Evolutionary conservation across 92 coral and sea anemone species (phyloP).

Genomic region (Plumapathes pennacea): DNA sequence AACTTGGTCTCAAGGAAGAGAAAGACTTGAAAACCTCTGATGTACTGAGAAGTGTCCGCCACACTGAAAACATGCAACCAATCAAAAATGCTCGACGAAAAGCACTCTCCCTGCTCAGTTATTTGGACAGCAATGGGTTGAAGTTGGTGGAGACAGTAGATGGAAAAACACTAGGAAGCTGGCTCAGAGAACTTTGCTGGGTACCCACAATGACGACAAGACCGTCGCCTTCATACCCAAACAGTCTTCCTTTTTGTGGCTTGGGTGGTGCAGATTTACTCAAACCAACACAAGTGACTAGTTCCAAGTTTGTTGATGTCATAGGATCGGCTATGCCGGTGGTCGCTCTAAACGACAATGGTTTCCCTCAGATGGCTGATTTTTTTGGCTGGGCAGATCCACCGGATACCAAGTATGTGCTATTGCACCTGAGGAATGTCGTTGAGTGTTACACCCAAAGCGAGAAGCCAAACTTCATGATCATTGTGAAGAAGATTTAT

Average conservation of each 20-base stretch:
- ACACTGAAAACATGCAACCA: slow-evolving; percentile 11
- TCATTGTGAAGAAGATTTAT: slow-evolving; percentile 45
- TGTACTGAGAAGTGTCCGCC: slow-evolving; percentile 12
- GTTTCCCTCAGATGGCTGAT: slow-evolving; percentile 22
- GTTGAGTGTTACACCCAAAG: slow-evolving; percentile 21
- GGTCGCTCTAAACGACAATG: slow-evolving; percentile 2
- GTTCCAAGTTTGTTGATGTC: slow-evolving; percentile 17
- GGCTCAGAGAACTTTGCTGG: slow-evolving; percentile 46
- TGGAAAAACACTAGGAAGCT: slow-evolving; percentile 4
- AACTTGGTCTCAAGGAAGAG: slow-evolving; percentile 46
- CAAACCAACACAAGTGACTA: slow-evolving; percentile 46
- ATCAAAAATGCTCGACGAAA: slow-evolving; percentile 19
- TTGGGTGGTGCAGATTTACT: slow-evolving; percentile 11
- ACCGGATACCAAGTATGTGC: slow-evolving; percentile 42
- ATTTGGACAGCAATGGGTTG: slow-evolving; percentile 5
- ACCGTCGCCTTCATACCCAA: slow-evolving; percentile 38
- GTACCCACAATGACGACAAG: slow-evolving; percentile 22
- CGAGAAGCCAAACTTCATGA: slow-evolving; percentile 55
- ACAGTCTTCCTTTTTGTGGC: slow-evolving; percentile 17
- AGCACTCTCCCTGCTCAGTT: slow-evolving; percentile 26
- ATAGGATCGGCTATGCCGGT: slow-evolving; percentile 53
- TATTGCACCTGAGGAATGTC: slow-evolving; percentile 41
- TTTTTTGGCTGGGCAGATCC: slow-evolving; percentile 46
- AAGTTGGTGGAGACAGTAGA: slow-evolving; percentile 6
- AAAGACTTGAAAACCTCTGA: slow-evolving; percentile 18